A percentile compares a stretch with the other conserved stretches of the same genome.
Conservation (phyloP, 2,888 invertebrate genomes). For the Nomada ruficornis region DNA sequence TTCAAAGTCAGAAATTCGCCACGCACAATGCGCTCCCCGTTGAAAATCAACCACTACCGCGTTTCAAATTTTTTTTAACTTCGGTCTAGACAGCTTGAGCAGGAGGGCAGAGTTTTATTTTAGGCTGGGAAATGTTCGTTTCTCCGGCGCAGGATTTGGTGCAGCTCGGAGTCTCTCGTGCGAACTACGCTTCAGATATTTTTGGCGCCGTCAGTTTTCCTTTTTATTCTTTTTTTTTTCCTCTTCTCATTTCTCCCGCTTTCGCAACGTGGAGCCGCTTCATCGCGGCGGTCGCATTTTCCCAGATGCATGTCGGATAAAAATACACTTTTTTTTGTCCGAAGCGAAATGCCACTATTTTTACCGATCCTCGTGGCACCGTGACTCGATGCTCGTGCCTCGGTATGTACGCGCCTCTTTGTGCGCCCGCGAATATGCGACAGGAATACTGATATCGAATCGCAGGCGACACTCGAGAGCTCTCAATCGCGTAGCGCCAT, state of each 20-base stretch:
- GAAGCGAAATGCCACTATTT: slow-evolving; percentile 26
- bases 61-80: not conserved
- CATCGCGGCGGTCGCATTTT: slow-evolving; percentile 40
- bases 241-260: slow-evolving; percentile 6
- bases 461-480: slow-evolving; percentile 49
- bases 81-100: not conserved
- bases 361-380: not conserved
- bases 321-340: slow-evolving; percentile 40
- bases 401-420: slow-evolving; percentile 14
- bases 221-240: slow-evolving; percentile 24
- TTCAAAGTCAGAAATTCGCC: not conserved
- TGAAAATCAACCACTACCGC: not conserved
- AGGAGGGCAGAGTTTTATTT: slow-evolving; percentile 62
- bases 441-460: slow-evolving; percentile 58
- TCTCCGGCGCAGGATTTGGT: slow-evolving; percentile 43
- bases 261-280: slow-evolving; percentile 9
- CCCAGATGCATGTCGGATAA: slow-evolving; percentile 43
- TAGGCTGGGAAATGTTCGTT: slow-evolving; percentile 41
- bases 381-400: slow-evolving; percentile 13
- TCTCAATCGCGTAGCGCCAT: slow-evolving; percentile 49
- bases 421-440: slow-evolving; percentile 22
- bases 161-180: slow-evolving; percentile 30
- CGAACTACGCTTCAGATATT: slow-evolving; percentile 59
- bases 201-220: slow-evolving; percentile 50
- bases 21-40: not conserved